Percentiles rank a stretch among this genome's conserved stretches.
These are phyloP conservation scores for Paracyclopina nana DNA, from an alignment of 1,140 invertebrate genomes.

Conservation along the genomic window DNA sequence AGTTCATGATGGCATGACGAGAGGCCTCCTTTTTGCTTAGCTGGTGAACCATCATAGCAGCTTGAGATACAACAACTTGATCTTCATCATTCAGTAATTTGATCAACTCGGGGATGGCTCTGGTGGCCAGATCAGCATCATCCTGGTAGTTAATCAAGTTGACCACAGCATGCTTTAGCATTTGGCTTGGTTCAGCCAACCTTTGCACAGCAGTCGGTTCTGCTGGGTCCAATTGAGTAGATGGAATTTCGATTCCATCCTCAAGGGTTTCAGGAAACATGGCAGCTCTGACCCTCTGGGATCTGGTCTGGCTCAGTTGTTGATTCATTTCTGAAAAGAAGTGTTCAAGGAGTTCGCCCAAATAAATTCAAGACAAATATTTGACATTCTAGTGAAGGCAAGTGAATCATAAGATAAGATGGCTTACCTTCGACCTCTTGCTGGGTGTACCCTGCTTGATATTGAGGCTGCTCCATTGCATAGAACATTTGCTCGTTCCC, in stretches of 20 bases:
- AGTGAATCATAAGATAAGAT: no score
- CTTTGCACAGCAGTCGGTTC: slow-evolving; percentile 90
- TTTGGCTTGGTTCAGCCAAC: slow-evolving; percentile 66
- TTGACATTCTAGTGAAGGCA: no score
- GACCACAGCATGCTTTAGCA: slow-evolving; percentile 72
- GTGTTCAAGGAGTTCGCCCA: no score
- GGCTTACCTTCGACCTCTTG: slow-evolving; percentile 7
- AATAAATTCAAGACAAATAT: no score
- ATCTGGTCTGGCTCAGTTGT: slow-evolving; percentile 80
- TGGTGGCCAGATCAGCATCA: slow-evolving; percentile 90
- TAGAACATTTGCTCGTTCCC: no score
- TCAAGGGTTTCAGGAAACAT: slow-evolving; percentile 97
- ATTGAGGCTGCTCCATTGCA: no score
- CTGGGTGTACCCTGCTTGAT: slow-evolving; percentile 18
- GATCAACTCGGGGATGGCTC: slow-evolving; percentile 92
- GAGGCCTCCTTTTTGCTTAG: slow-evolving; percentile 96
- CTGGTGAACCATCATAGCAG: slow-evolving; percentile 97
- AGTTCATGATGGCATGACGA: slow-evolving; percentile 94
- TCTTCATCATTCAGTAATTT: slow-evolving; percentile 96
- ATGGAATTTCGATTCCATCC: slow-evolving; percentile 88
- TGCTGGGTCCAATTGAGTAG: slow-evolving; percentile 77
- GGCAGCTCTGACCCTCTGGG: slow-evolving; percentile 82
- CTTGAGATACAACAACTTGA: slow-evolving; percentile 91
- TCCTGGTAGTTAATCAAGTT: slow-evolving; percentile 98
- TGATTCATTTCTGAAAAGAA: slow-evolving; percentile 94